A percentile compares a stretch with the other conserved stretches of the same genome.
These are phyloP conservation scores for Geotrupes spiniger DNA, from an alignment of 2,888 invertebrate genomes.

Conservation along the genomic window DNA sequence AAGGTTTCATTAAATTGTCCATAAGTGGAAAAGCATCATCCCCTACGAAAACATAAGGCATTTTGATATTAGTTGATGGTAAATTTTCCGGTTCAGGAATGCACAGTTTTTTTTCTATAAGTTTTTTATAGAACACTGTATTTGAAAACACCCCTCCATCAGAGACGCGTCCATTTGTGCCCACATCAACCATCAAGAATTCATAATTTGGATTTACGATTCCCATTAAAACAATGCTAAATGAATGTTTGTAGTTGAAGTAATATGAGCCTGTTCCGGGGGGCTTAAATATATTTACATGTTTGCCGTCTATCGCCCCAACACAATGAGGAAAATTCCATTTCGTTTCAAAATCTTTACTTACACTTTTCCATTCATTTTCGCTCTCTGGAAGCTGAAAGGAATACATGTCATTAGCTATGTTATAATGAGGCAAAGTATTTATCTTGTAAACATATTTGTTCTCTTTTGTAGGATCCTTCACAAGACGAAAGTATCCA, in stretches of 20 bases:
- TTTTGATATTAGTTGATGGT: too few species aligned
- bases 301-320: constrained; percentile 30
- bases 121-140: too few species aligned
- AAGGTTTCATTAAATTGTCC: too few species aligned
- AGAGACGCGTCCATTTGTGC: too few species aligned
- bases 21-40: too few species aligned
- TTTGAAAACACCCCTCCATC: too few species aligned
- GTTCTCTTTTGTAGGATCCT: background rate
- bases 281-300: constrained; percentile 26
- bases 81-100: too few species aligned
- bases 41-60: too few species aligned
- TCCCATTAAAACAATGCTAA: constrained; percentile 27
- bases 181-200: constrained; percentile 19
- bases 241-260: constrained; percentile 26
- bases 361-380: constrained; percentile 19
- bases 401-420: background rate
- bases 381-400: constrained; percentile 12
- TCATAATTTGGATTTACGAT: constrained; percentile 26
- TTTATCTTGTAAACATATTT: background rate
- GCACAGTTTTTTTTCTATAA: too few species aligned
- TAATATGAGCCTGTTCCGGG: constrained; percentile 23
- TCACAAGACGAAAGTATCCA: background rate
- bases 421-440: background rate
- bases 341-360: constrained; percentile 20
- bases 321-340: constrained; percentile 29